Percentiles rank a stretch among this genome's conserved stretches.
Conservation (phyloP, 1,140 invertebrate species). For the Panagrolaimus sp. region DNA sequence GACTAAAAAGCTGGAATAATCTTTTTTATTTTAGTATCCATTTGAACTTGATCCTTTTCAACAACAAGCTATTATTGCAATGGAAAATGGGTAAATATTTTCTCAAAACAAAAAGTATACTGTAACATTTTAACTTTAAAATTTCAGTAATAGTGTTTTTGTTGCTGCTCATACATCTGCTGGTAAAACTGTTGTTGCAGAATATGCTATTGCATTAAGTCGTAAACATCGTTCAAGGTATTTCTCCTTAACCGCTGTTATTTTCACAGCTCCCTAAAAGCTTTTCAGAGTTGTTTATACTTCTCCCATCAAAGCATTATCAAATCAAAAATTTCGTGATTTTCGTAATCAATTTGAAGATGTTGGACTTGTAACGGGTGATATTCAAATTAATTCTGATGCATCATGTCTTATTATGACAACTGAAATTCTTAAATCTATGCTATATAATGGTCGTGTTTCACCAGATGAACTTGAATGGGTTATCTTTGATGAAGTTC, state of each 20-base stretch:
- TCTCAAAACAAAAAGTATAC: too few species aligned
- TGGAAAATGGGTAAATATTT: slow-evolving; percentile 87
- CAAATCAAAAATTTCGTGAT: slow-evolving; percentile 97
- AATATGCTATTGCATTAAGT: slow-evolving; percentile 88
- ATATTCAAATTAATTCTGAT: slow-evolving; percentile 86
- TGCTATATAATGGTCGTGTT: slow-evolving; percentile 92
- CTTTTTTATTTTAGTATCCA: slow-evolving; percentile 65
- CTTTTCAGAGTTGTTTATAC: slow-evolving; percentile 84
- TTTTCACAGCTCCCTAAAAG: slow-evolving; percentile 11
- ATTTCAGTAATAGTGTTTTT: slow-evolving; percentile 94
- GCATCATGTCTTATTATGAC: slow-evolving; percentile 97
- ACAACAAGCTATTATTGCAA: slow-evolving; percentile 83
- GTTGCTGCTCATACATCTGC: slow-evolving; percentile 98
- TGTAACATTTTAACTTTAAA: too few species aligned
- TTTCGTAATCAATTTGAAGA: slow-evolving; percentile 76
- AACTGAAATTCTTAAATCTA: slow-evolving; percentile 92
- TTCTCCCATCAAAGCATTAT: slow-evolving; percentile 96
- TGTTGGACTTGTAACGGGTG: slow-evolving; percentile 88
- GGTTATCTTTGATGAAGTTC: slow-evolving; percentile 98
- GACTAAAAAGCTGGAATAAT: background rate
- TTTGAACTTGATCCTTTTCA: slow-evolving; percentile 96
- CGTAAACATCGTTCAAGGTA: slow-evolving; percentile 82
- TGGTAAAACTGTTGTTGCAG: slow-evolving; percentile 96
- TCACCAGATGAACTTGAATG: slow-evolving; percentile 90
- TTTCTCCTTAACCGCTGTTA: too few species aligned